These are phyloP conservation scores for Parnassius apollo DNA, from an alignment of 2,888 invertebrate genomes.

Conservation along the genomic window DNA sequence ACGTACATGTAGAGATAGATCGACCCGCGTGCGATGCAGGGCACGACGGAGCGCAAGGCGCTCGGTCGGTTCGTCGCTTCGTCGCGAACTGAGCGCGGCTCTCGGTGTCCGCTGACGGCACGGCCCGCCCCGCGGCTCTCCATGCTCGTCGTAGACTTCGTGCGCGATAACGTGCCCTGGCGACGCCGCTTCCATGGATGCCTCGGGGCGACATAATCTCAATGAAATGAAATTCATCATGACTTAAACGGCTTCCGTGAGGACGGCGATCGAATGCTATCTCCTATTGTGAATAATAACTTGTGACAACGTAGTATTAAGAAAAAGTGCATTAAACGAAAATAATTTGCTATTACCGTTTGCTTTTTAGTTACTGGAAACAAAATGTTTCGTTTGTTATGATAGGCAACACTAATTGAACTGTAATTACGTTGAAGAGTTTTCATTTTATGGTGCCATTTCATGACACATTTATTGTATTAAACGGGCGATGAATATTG, in stretches of 20 bases:
- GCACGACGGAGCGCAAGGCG: constrained; percentile 64
- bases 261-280: constrained; percentile 34
- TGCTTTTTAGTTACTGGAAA: background rate
- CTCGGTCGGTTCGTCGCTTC: constrained; percentile 71
- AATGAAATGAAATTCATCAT: constrained; percentile 59
- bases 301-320: constrained; percentile 24
- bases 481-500: constrained; percentile 11
- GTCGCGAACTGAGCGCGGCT: constrained; percentile 70
- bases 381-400: background rate
- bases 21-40: constrained; percentile 56
- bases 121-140: constrained; percentile 44
- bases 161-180: constrained; percentile 51
- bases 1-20: constrained; percentile 73
- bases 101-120: constrained; percentile 50
- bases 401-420: background rate
- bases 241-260: constrained; percentile 50
- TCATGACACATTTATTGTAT: constrained; percentile 9
- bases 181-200: constrained; percentile 32
- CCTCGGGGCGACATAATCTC: constrained; percentile 51
- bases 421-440: background rate
- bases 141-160: constrained; percentile 48
- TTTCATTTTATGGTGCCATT: constrained; percentile 11
- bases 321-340: constrained; percentile 14
- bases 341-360: background rate
- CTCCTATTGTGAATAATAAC: constrained; percentile 27